Percentiles rank a stretch among this genome's conserved stretches.
Evolutionary conservation across 2,888 invertebrate species (phyloP).

Genomic region (Branchellion lobata): DNA sequence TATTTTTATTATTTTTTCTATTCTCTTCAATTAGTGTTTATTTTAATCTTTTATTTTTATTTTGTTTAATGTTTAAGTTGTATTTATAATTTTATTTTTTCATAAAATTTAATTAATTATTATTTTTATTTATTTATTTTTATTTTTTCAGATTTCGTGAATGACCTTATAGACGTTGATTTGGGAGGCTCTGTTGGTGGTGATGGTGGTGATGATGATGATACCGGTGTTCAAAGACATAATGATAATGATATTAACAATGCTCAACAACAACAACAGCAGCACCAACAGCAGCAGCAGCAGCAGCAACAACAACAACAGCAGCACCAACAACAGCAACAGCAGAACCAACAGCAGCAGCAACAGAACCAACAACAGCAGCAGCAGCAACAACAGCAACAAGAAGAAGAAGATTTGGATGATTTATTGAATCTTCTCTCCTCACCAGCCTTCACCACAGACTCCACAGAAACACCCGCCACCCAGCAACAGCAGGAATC

Average conservation of each 20-base stretch:
- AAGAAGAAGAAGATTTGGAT: constrained; percentile 2
- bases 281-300: not conserved
- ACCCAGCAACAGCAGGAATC: not conserved
- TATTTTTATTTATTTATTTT: not conserved
- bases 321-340: not conserved
- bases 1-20: too few relatives aligned
- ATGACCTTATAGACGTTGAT: not conserved
- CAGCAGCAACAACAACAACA: constrained; percentile 2
- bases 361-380: not conserved
- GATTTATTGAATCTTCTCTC: not conserved
- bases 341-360: not conserved
- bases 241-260: not conserved
- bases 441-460: not conserved
- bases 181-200: not conserved
- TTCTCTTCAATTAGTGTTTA: too few relatives aligned
- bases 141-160: not conserved
- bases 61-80: not conserved
- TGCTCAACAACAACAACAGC: constrained; percentile 11
- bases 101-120: too few relatives aligned
- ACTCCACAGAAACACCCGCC: too few relatives aligned
- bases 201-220: not conserved
- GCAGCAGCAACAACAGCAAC: not conserved
- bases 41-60: not conserved
- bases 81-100: not conserved
- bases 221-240: too few relatives aligned